phyloP scores from a whole-genome alignment of 2,888 invertebrate genomes.

The Aspidiotus destructor region DNA sequence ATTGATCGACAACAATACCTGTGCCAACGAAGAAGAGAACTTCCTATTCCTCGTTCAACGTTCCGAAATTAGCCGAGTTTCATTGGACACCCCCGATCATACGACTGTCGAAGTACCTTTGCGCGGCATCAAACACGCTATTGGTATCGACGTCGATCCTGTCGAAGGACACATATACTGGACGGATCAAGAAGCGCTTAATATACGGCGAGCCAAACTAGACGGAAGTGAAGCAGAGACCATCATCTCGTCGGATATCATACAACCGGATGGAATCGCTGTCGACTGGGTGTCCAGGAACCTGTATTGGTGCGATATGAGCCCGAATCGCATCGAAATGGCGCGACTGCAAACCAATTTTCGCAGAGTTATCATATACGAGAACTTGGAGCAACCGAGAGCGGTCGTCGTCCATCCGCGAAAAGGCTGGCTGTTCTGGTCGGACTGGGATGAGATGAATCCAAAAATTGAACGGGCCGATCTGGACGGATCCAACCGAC shows the following conservation, averaged over 20 bases:
- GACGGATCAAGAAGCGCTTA: slow-evolving; percentile 70
- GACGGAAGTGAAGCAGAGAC: slow-evolving; percentile 69
- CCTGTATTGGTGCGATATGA: slow-evolving; percentile 84
- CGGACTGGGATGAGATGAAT: slow-evolving; percentile 77
- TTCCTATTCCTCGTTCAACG: slow-evolving; percentile 71
- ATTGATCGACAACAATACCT: slow-evolving; percentile 49
- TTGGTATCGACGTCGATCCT: slow-evolving; percentile 81
- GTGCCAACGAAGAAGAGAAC: slow-evolving; percentile 67
- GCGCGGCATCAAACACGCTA: slow-evolving; percentile 67
- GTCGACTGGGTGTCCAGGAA: slow-evolving; percentile 80
- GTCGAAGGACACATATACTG: slow-evolving; percentile 74
- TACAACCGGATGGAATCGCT: slow-evolving; percentile 78
- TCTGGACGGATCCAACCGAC: slow-evolving; percentile 66
- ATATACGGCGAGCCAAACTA: slow-evolving; percentile 65
- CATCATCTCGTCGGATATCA: slow-evolving; percentile 61
- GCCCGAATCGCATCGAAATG: slow-evolving; percentile 82
- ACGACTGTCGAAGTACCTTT: slow-evolving; percentile 61
- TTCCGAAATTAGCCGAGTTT: slow-evolving; percentile 70
- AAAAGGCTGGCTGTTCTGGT: slow-evolving; percentile 86
- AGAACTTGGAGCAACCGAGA: slow-evolving; percentile 75
- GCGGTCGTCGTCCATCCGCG: slow-evolving; percentile 84
- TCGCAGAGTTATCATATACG: slow-evolving; percentile 61
- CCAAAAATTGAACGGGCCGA: slow-evolving; percentile 81
- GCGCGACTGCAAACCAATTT: slow-evolving; percentile 69
- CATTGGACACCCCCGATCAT: slow-evolving; percentile 78